Conservation (phyloP, 2,113 vertebrate species). For the Spheniscus mendiculus region DNA sequence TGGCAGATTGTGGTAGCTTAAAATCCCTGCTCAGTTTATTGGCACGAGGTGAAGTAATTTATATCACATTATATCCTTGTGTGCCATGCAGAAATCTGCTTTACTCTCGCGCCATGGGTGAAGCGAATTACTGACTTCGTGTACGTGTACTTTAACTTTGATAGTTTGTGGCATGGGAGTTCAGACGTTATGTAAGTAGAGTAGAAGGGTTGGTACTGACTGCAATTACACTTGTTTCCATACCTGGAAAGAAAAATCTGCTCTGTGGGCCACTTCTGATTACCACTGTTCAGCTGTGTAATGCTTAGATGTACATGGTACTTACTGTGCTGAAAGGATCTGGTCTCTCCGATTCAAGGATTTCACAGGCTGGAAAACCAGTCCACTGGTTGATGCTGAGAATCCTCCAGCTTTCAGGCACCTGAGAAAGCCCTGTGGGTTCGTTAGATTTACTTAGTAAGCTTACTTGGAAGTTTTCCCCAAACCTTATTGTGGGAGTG, state of each 20-base stretch:
- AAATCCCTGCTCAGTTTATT: neutral
- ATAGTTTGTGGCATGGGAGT: neutral
- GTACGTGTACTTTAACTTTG: neutral
- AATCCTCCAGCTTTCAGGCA: neutral
- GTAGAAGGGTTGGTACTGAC: neutral
- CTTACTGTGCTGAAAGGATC: neutral
- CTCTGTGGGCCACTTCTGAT: neutral
- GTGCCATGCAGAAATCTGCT: neutral
- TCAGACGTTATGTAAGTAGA: neutral
- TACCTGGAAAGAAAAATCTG: neutral
- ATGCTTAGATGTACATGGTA: neutral
- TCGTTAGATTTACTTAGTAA: neutral
- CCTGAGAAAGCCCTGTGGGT: neutral
- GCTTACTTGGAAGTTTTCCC: neutral
- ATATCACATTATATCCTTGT: neutral
- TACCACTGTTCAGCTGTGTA: neutral
- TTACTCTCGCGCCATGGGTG: rapidly evolving
- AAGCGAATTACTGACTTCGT: rapidly evolving
- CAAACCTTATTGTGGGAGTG: neutral
- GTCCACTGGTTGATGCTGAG: neutral
- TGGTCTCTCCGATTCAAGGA: neutral
- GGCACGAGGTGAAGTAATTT: neutral
- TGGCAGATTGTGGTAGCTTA: neutral
- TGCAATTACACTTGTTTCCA: neutral
- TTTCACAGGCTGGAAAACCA: neutral